Evolutionary conservation across 2,797 vertebrate genomes (phyloP).

Genomic region (Sebastes jordani): DNA sequence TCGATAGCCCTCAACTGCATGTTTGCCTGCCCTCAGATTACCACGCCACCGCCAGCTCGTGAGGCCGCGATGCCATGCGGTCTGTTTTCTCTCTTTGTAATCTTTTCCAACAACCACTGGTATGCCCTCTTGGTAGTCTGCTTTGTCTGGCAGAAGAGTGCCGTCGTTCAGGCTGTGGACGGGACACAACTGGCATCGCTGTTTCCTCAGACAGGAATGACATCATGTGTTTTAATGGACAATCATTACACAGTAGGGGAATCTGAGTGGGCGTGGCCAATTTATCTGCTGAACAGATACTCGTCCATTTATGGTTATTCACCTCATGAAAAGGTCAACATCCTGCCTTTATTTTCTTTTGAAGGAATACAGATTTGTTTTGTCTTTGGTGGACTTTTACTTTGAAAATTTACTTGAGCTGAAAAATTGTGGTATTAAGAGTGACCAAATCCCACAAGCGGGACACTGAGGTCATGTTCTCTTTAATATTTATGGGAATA

Average conservation of each 20-base stretch:
- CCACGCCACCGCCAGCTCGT: background rate
- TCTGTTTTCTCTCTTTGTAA: conserved; percentile 27
- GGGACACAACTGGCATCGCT: background rate
- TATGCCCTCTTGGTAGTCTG: conserved; percentile 7
- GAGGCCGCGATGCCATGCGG: conserved; percentile 13
- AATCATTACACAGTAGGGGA: conserved; percentile 31
- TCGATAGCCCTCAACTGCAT: conserved; percentile 35
- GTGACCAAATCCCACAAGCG: background rate
- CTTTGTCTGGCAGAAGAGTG: conserved; percentile 25
- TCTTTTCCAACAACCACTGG: conserved; percentile 7
- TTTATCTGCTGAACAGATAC: conserved; percentile 16
- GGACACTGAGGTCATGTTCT: background rate
- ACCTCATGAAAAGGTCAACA: background rate
- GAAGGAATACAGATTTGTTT: background rate
- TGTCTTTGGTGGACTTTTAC: background rate
- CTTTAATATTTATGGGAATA: background rate
- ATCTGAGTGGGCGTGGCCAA: conserved; percentile 13
- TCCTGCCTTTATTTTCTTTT: background rate
- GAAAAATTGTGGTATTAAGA: background rate
- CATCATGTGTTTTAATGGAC: conserved; percentile 45
- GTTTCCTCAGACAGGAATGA: conserved; percentile 54
- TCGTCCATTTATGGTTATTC: conserved; percentile 44
- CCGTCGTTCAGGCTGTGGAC: background rate
- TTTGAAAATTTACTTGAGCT: background rate
- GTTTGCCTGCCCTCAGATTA: conserved; percentile 39